Percentiles rank a stretch among this genome's conserved stretches.
These are phyloP conservation scores for Orestias chungarensis DNA, from an alignment of 2,797 vertebrate species.

Conservation along the genomic window DNA sequence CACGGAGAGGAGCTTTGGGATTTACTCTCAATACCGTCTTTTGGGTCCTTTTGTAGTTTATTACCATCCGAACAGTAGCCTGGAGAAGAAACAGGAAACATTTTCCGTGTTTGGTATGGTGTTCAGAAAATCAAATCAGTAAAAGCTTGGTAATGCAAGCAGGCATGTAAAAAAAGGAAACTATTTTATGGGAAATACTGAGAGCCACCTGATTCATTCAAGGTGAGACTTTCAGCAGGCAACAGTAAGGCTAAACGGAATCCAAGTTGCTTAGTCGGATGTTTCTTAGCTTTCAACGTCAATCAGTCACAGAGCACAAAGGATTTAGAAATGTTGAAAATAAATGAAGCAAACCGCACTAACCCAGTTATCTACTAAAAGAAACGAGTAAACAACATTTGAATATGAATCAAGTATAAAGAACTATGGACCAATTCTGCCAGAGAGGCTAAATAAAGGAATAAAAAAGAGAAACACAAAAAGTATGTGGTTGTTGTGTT, in stretches of 20 bases:
- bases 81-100: slow-evolving; percentile 62
- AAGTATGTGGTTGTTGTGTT: neutral
- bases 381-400: neutral
- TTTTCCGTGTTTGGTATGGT: no score
- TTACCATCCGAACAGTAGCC: slow-evolving; percentile 95
- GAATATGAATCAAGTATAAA: neutral
- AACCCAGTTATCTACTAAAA: neutral
- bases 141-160: neutral
- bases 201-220: no score
- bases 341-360: neutral
- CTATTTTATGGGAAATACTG: no score
- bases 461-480: neutral
- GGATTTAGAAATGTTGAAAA: neutral
- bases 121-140: no score
- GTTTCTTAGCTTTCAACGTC: neutral
- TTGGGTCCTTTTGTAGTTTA: slow-evolving; percentile 96
- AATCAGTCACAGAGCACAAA: neutral
- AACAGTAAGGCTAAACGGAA: neutral
- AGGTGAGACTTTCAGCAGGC: neutral
- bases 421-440: neutral
- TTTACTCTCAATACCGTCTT: slow-evolving; percentile 94
- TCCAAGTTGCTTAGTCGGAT: neutral
- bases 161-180: neutral
- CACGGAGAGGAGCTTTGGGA: slow-evolving; percentile 85
- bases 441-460: neutral